A percentile compares a stretch with the other conserved stretches of the same genome.
Evolutionary conservation across 2,888 invertebrate genomes (phyloP).

Genomic region (Cheilosia variabilis): DNA sequence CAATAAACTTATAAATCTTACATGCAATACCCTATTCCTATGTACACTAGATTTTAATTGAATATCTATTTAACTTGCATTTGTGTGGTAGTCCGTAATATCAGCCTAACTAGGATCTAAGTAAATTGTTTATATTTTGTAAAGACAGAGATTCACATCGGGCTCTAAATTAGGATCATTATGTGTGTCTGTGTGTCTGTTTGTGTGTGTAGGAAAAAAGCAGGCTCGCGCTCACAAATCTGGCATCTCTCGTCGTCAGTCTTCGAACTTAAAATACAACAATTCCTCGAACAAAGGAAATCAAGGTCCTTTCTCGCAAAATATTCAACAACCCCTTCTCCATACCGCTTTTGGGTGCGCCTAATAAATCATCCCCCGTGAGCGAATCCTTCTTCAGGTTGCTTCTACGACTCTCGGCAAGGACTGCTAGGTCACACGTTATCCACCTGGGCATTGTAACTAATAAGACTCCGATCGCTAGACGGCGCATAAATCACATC

Average conservation of each 20-base stretch:
- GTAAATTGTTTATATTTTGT: slow-evolving; percentile 23
- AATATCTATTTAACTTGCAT: slow-evolving; percentile 56
- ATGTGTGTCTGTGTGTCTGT: slow-evolving; percentile 8
- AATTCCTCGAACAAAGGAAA: slow-evolving; percentile 31
- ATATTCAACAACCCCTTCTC: slow-evolving; percentile 47
- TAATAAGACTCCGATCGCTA: slow-evolving; percentile 82
- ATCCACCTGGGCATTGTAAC: slow-evolving; percentile 79
- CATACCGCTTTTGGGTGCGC: neutral
- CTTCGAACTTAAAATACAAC: slow-evolving; percentile 61
- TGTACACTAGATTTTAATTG: slow-evolving; percentile 39
- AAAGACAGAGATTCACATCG: slow-evolving; percentile 50
- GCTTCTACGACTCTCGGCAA: slow-evolving; percentile 54
- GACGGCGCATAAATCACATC: slow-evolving; percentile 83
- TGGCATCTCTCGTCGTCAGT: slow-evolving; percentile 68
- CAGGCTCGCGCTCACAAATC: slow-evolving; percentile 10
- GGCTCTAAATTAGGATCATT: slow-evolving; percentile 31
- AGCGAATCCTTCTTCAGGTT: slow-evolving; percentile 15
- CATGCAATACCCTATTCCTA: slow-evolving; percentile 17
- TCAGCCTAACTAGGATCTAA: slow-evolving; percentile 69
- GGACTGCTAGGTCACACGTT: slow-evolving; percentile 71
- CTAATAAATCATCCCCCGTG: slow-evolving; percentile 48
- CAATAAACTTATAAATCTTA: neutral
- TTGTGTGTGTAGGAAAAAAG: slow-evolving; percentile 1
- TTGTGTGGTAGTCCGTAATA: slow-evolving; percentile 25
- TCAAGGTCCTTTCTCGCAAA: too few relatives aligned